Conservation (phyloP, 2,888 invertebrate genomes). For the Scrobipalpa atriplicella region DNA sequence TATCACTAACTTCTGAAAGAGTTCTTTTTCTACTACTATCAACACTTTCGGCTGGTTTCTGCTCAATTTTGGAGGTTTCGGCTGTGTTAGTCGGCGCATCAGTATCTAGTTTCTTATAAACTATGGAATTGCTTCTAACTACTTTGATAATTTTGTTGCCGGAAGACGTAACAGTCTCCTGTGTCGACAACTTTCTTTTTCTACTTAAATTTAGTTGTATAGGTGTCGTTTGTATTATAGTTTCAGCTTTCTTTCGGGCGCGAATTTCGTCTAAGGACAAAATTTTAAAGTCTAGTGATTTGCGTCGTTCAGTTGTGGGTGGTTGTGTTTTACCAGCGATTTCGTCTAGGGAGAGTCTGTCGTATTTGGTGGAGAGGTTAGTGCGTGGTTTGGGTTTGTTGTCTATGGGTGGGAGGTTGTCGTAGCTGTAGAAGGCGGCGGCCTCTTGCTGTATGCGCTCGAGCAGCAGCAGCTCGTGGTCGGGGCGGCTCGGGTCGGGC, state of each 20-base stretch:
- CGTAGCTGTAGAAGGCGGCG: conserved; percentile 88
- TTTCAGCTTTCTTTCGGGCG: conserved; percentile 61
- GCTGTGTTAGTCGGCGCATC: conserved; percentile 45
- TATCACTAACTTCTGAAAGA: conserved; percentile 66
- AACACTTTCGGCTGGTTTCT: conserved; percentile 50
- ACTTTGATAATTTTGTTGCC: conserved; percentile 77
- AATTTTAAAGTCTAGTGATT: conserved; percentile 71
- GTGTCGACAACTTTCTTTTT: conserved; percentile 71
- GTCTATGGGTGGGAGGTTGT: conserved; percentile 55
- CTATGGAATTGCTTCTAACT: conserved; percentile 73
- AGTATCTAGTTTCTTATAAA: conserved; percentile 70
- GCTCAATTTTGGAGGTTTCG: conserved; percentile 48
- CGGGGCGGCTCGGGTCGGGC: neutral
- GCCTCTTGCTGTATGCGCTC: conserved; percentile 88
- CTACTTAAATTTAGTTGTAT: conserved; percentile 67
- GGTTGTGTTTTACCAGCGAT: conserved; percentile 63
- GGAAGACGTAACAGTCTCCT: conserved; percentile 67
- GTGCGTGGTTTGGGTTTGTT: conserved; percentile 56
- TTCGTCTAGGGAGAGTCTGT: conserved; percentile 78
- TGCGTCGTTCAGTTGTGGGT: conserved; percentile 47
- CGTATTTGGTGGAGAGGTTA: conserved; percentile 67
- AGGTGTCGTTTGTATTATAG: conserved; percentile 52
- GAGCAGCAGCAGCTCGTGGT: conserved; percentile 85
- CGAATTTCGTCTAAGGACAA: conserved; percentile 79
- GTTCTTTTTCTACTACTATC: conserved; percentile 68